A percentile compares a stretch with the other conserved stretches of the same genome.
These are phyloP conservation scores for Fulica atra DNA, from an alignment of 2,113 vertebrate genomes.

Conservation along the genomic window DNA sequence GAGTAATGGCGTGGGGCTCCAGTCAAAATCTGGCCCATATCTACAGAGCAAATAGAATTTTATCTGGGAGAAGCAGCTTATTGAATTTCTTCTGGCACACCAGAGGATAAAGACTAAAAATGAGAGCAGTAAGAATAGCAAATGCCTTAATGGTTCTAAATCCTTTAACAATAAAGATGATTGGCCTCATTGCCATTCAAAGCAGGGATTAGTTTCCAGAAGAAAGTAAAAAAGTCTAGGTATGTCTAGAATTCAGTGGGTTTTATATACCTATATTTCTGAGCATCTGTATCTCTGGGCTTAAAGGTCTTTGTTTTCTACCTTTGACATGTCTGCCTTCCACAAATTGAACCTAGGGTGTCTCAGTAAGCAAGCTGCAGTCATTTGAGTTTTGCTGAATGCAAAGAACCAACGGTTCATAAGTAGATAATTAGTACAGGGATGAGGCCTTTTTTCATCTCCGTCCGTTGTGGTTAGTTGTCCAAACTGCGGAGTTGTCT, in stretches of 20 bases:
- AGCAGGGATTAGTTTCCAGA: background rate
- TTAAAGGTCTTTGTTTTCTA: background rate
- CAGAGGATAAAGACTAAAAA: background rate
- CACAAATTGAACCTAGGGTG: background rate
- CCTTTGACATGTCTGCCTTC: background rate
- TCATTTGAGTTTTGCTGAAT: background rate
- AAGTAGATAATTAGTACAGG: background rate
- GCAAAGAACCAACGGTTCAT: rapidly evolving
- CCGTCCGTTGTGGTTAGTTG: background rate
- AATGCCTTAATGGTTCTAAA: background rate
- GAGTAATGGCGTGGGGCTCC: background rate
- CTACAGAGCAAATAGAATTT: background rate
- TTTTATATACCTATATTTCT: background rate
- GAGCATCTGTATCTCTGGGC: background rate
- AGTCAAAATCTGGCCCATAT: background rate
- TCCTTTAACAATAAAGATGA: background rate
- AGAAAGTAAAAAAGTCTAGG: background rate
- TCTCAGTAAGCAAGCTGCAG: background rate
- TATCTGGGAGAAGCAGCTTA: background rate
- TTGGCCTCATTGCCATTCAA: background rate
- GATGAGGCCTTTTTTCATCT: background rate
- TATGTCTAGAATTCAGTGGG: background rate
- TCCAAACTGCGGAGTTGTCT: background rate
- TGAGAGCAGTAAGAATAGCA: background rate
- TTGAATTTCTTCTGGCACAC: background rate